A percentile compares a stretch with the other conserved stretches of the same genome.
Conservation (phyloP, 2,113 vertebrate species). For the Spea bombifrons region DNA sequence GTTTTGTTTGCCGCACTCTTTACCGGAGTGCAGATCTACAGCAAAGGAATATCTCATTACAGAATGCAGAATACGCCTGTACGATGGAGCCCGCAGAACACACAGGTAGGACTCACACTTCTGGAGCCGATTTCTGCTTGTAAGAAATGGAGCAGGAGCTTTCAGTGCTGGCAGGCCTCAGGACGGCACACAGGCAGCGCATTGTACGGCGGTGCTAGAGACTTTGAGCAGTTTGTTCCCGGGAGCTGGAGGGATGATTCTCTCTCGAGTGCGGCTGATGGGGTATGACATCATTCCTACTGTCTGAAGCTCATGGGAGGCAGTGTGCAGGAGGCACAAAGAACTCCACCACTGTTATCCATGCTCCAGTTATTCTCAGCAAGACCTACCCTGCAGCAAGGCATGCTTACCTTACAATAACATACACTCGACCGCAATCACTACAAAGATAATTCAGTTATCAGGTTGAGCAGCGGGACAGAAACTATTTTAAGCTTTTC, state of each 20-base stretch:
- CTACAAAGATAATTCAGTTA: slow-evolving; percentile 23
- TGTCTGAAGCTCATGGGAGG: slow-evolving; percentile 44
- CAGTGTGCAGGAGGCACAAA: slow-evolving; percentile 55
- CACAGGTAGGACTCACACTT: slow-evolving; percentile 54
- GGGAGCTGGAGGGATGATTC: slow-evolving; percentile 49
- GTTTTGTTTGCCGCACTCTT: too few species aligned
- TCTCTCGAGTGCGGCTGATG: slow-evolving; percentile 48
- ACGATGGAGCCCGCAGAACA: too few species aligned
- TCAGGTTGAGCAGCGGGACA: background rate
- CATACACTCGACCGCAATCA: background rate
- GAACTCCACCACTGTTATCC: slow-evolving; percentile 54
- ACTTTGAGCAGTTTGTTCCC: slow-evolving; percentile 43
- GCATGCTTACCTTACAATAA: slow-evolving; percentile 40
- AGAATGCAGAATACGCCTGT: background rate
- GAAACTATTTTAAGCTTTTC: background rate
- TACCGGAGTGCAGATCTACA: too few species aligned
- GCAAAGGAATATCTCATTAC: background rate
- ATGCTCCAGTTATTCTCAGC: slow-evolving; percentile 51
- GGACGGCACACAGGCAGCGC: slow-evolving; percentile 58
- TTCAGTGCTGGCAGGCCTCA: slow-evolving; percentile 56
- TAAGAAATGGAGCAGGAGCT: slow-evolving; percentile 58
- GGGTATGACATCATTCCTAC: slow-evolving; percentile 54
- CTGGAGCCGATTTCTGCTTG: slow-evolving; percentile 50
- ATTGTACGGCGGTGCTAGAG: slow-evolving; percentile 50
- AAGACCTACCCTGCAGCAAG: slow-evolving; percentile 46